These are phyloP conservation scores for Cherax destructor DNA, from an alignment of 1,140 invertebrate genomes.

Conservation along the genomic window DNA sequence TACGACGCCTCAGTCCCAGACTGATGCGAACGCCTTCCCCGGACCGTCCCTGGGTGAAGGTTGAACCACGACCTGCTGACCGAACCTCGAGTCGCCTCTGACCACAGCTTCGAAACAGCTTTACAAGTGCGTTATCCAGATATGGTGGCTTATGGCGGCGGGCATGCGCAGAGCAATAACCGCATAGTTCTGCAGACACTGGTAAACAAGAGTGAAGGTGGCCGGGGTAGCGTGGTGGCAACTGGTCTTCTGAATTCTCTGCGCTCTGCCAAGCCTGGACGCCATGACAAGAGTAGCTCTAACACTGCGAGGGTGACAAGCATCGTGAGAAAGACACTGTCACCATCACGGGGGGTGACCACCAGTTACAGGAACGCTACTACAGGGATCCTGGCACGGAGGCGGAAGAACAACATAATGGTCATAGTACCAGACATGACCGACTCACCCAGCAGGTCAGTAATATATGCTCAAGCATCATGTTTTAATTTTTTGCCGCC, in stretches of 20 bases:
- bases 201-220: constrained; percentile 21
- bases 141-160: neutral
- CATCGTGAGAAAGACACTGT: neutral
- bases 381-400: neutral
- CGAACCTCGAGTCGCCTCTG: constrained; percentile 50
- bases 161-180: neutral
- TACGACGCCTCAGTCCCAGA: constrained; percentile 48
- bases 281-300: neutral
- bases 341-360: neutral
- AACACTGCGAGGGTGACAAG: constrained; percentile 3
- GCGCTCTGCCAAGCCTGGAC: neutral
- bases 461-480: too few relatives aligned
- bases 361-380: neutral
- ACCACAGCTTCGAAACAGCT: constrained; percentile 64
- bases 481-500: too few relatives aligned
- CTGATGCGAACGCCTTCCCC: constrained; percentile 53
- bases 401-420: neutral
- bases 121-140: constrained; percentile 33
- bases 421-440: neutral
- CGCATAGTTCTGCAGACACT: neutral
- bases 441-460: neutral
- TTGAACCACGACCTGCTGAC: constrained; percentile 40
- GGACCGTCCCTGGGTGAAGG: constrained; percentile 51
- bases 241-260: constrained; percentile 39
- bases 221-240: neutral